Percentiles rank a stretch among this genome's conserved stretches.
phyloP scores from a whole-genome alignment of 53 echinoderm and acorn worm species.

The Stichopus horrens region DNA sequence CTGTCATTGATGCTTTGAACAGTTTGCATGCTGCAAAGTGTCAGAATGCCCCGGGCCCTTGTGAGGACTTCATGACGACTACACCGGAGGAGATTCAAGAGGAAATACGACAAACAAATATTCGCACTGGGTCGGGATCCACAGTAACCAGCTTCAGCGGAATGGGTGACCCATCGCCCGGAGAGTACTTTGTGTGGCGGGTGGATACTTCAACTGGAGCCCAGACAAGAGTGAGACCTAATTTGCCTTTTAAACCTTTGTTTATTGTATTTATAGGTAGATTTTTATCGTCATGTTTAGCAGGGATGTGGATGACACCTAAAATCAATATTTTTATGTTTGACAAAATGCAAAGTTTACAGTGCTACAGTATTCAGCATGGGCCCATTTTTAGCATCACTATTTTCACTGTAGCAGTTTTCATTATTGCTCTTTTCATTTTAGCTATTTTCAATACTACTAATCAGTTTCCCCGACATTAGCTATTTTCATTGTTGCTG shows the following conservation, averaged over 20 bases:
- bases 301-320: background rate
- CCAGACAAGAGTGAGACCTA: background rate
- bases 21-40: constrained; percentile 42
- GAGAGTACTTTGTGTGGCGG: constrained; percentile 36
- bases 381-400: background rate
- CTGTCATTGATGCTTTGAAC: constrained; percentile 11
- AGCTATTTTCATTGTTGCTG: too few species aligned
- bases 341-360: too few species aligned
- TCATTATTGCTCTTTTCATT: too few species aligned
- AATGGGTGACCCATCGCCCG: background rate
- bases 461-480: too few species aligned
- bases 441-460: too few species aligned
- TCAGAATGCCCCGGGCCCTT: constrained; percentile 6
- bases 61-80: constrained; percentile 30
- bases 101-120: background rate
- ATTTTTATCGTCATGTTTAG: background rate
- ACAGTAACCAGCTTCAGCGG: constrained; percentile 22
- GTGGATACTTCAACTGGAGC: background rate
- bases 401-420: too few species aligned
- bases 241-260: background rate
- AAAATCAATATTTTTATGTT: too few species aligned
- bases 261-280: background rate
- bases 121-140: background rate
- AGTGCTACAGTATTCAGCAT: too few species aligned
- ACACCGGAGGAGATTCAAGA: constrained; percentile 51